Evolutionary conservation across 2,113 vertebrate genomes (phyloP), one percentile per base, ranked within the genome.

Genomic region (Falcunculus frontatus): DNA sequence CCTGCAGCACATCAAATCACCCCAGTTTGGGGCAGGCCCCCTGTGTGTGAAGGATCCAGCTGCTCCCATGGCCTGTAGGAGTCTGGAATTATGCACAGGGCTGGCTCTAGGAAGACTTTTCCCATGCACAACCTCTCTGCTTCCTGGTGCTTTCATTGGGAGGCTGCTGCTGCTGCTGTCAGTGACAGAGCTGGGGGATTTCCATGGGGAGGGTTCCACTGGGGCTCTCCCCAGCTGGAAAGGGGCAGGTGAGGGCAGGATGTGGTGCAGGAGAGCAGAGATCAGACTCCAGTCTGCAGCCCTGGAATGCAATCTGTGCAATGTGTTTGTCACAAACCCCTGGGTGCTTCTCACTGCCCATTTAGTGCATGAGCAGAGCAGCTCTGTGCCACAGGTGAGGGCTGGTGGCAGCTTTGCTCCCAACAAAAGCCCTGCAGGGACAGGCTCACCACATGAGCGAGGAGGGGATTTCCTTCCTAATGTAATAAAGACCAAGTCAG

Each of bases 301-400:
- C 32, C 3, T 46, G 50, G 9, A 26, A 22, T 42, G 20, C 26
- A 27, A 3, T 27, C 30, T 46, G 44, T 59, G 72, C 19, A 4
- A 6, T 13, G 26, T 23, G 14, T 23, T 13, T 39, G 70, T 44
- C 80, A 18, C 39, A 30, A 22, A 29, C 8, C 26, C 44, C 21
- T 11, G 1, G 3, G 7, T 32, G 7, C 27, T 16, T 16, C 49
- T 49, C 73, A 13, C 32, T 5, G 4, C 33, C 10, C 13, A 1
- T 19, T 37, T 4, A 2, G 21, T 5, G 12, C n/a, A 23, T 9
- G 4, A 8, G 13, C 32, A 29, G 46, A 46, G 26, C 18, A 23
- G 23, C 4, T 49, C 53, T 29, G 32, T 53, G 44, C 33, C 25
- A 6, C 15, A 10, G 30, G 4, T 10, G 32, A 55, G 37, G 69